Percentiles rank a stretch among this genome's conserved stretches.
Evolutionary conservation across 2,888 invertebrate genomes (phyloP).

Genomic region (Ferdinandea cuprea): DNA sequence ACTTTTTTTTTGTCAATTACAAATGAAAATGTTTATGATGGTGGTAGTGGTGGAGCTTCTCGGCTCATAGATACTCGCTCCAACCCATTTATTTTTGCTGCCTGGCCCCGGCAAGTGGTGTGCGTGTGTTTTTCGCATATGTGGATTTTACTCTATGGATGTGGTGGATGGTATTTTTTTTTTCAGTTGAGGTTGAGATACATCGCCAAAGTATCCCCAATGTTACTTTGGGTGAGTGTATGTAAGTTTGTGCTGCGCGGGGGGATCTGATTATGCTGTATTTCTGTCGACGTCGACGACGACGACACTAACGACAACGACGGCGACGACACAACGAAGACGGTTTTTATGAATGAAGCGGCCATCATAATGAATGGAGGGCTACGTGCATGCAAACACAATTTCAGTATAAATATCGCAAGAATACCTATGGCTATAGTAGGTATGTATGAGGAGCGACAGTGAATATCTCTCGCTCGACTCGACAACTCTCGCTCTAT

Average conservation of each 20-base stretch:
- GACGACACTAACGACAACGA: slow-evolving; percentile 47
- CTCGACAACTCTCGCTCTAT: slow-evolving; percentile 29
- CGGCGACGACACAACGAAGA: slow-evolving; percentile 67
- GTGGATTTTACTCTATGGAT: slow-evolving; percentile 48
- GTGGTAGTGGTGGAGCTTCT: slow-evolving; percentile 30
- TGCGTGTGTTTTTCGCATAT: slow-evolving; percentile 42
- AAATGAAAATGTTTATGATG: slow-evolving; percentile 41
- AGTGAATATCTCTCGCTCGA: slow-evolving; percentile 9
- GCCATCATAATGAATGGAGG: slow-evolving; percentile 80
- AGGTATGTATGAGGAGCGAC: slow-evolving; percentile 14
- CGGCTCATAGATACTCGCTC: slow-evolving; percentile 43
- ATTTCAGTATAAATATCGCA: slow-evolving; percentile 61
- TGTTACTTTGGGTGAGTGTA: not conserved
- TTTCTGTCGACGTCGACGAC: slow-evolving; percentile 53
- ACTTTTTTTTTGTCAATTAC: not conserved
- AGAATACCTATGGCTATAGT: slow-evolving; percentile 21
- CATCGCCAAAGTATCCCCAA: slow-evolving; percentile 70
- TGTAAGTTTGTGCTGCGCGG: slow-evolving; percentile 41
- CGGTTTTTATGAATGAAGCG: slow-evolving; percentile 81
- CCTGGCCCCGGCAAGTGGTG: slow-evolving; percentile 2
- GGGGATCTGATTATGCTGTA: slow-evolving; percentile 9
- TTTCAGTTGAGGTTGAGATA: slow-evolving; percentile 69
- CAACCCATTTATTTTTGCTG: slow-evolving; percentile 39
- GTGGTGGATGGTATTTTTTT: slow-evolving; percentile 24
- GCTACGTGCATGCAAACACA: slow-evolving; percentile 76